phyloP scores from a whole-genome alignment of 2,797 vertebrate species.

The Poecilia picta region DNA sequence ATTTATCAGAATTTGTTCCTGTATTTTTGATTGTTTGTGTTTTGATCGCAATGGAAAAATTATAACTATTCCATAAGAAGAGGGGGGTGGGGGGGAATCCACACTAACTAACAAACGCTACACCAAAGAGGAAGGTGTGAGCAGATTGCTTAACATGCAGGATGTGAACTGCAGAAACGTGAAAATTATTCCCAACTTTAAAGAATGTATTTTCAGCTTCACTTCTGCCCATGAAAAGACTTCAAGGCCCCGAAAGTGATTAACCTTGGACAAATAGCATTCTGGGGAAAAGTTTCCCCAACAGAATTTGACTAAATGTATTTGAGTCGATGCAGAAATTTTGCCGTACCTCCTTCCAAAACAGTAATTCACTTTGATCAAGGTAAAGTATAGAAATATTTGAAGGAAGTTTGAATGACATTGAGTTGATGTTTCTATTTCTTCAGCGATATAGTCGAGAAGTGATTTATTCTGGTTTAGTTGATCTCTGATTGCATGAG shows the following conservation, averaged over 20 bases:
- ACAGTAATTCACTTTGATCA: not conserved
- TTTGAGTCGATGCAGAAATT: not conserved
- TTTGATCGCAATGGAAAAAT: not conserved
- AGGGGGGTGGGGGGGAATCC: not conserved
- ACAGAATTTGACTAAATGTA: not conserved
- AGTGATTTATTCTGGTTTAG: conserved; percentile 26
- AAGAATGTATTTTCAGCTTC: conserved; percentile 1
- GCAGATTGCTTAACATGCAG: not conserved
- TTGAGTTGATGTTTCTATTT: conserved; percentile 2
- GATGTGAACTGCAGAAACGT: not conserved
- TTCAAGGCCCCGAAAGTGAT: conserved; percentile 6
- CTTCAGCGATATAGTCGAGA: conserved; percentile 1
- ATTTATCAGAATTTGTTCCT: not conserved
- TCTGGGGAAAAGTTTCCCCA: not conserved
- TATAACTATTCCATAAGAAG: not conserved
- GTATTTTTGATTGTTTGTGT: conserved; percentile 5
- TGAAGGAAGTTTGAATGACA: not conserved
- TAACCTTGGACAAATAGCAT: conserved; percentile 4
- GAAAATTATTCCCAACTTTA: not conserved
- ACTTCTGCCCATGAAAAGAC: not conserved
- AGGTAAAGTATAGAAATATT: not conserved
- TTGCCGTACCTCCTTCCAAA: not conserved
- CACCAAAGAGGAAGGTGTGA: not conserved
- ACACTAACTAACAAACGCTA: not conserved
- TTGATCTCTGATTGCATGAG: conserved; percentile 31